Conservation (phyloP, 2,113 vertebrate species). For the Pholis gunnellus region DNA sequence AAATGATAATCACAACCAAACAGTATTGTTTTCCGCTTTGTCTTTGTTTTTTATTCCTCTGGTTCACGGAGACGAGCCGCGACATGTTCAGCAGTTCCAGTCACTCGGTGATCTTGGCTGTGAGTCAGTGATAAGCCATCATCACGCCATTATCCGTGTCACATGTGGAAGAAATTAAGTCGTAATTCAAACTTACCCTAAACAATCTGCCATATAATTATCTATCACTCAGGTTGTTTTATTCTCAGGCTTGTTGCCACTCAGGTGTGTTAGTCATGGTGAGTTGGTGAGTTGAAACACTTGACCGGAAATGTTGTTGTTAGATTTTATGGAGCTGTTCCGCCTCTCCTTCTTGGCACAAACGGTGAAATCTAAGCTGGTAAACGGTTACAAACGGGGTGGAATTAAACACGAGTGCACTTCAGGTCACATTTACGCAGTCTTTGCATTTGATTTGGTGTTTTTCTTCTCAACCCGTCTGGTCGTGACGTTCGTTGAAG, state of each 20-base stretch:
- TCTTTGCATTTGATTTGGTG: constrained; percentile 1
- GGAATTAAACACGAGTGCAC: not conserved
- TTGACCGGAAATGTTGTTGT: constrained; percentile 19
- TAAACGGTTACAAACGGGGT: not conserved
- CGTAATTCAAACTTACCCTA: constrained; percentile 36
- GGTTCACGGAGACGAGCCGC: constrained; percentile 46
- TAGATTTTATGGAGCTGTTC: not conserved
- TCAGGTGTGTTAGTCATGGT: too few species aligned
- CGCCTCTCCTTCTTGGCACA: constrained; percentile 4
- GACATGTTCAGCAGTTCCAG: constrained; percentile 55
- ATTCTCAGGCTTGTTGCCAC: constrained; percentile 18
- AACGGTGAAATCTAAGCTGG: constrained; percentile 6
- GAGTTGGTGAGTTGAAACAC: not conserved
- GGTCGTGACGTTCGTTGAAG: constrained; percentile 20
- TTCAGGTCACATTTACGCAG: constrained; percentile 16
- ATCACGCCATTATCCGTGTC: constrained; percentile 43
- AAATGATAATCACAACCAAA: constrained; percentile 16
- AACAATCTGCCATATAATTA: constrained; percentile 47
- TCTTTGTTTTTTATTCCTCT: constrained; percentile 27
- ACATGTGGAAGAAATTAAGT: constrained; percentile 51
- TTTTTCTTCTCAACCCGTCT: constrained; percentile 19
- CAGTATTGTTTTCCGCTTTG: not conserved
- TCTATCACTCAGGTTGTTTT: constrained; percentile 32
- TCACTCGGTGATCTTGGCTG: constrained; percentile 56
- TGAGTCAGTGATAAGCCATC: constrained; percentile 63